Conservation (phyloP, 2,888 invertebrate genomes). For the Arenicola marina region DNA sequence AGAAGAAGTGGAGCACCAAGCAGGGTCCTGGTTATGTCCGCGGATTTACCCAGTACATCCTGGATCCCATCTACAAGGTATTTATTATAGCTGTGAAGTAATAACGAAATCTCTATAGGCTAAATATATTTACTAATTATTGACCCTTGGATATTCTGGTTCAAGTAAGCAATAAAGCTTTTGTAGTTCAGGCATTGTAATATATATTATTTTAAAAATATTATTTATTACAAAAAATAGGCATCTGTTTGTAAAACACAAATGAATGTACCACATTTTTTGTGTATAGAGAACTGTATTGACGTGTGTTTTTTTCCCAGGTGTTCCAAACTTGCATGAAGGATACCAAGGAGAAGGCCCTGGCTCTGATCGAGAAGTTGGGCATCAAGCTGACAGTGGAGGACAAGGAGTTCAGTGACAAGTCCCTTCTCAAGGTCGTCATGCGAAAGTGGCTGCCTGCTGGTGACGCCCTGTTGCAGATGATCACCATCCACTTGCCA, state of each 20-base stretch:
- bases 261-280: no score
- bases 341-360: slow-evolving; percentile 92
- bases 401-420: slow-evolving; percentile 95
- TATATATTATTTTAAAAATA: no score
- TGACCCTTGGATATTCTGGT: no score
- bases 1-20: slow-evolving; percentile 85
- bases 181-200: no score
- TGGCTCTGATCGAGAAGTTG: slow-evolving; percentile 84
- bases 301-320: slow-evolving; percentile 45
- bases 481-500: slow-evolving; percentile 99
- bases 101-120: no score
- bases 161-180: no score
- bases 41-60: slow-evolving; percentile 98
- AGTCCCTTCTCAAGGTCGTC: slow-evolving; percentile 87
- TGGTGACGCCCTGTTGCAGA: slow-evolving; percentile 98
- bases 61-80: slow-evolving; percentile 98
- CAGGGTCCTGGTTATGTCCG: slow-evolving; percentile 65
- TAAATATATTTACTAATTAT: no score
- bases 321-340: slow-evolving; percentile 86
- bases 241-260: no score
- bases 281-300: no score
- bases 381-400: slow-evolving; percentile 90
- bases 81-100: slow-evolving; percentile 4
- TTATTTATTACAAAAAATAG: no score
- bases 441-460: slow-evolving; percentile 99